Evolutionary conservation across 2,888 invertebrate genomes (phyloP).

Genomic region (Drosophila gaucha): DNA sequence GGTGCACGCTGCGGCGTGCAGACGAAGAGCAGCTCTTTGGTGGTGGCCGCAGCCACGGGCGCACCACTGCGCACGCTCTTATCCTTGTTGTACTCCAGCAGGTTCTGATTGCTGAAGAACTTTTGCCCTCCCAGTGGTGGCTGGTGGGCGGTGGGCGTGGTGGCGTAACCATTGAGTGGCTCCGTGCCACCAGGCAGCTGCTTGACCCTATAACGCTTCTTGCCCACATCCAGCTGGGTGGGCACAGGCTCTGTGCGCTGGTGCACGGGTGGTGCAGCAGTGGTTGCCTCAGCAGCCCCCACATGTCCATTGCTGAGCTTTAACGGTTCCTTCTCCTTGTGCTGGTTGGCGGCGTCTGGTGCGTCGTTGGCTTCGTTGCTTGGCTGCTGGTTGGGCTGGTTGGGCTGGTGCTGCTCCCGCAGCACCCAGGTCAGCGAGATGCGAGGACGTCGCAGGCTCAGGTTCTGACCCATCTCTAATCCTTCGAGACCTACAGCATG

Average conservation of each 20-base stretch:
- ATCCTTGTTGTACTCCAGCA: constrained; percentile 81
- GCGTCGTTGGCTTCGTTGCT: background rate
- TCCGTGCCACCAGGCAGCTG: constrained; percentile 64
- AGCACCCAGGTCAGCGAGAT: constrained; percentile 91
- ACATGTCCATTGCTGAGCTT: constrained; percentile 15
- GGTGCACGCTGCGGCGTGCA: constrained; percentile 83
- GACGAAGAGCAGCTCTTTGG: constrained; percentile 83
- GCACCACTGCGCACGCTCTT: constrained; percentile 41
- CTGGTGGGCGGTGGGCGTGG: constrained; percentile 81
- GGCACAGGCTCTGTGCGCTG: constrained; percentile 60
- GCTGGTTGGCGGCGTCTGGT: constrained; percentile 38
- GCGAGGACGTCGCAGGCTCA: constrained; percentile 87
- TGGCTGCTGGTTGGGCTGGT: background rate
- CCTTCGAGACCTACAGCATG: constrained; percentile 66
- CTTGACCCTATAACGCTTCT: constrained; percentile 77
- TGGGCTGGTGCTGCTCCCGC: constrained; percentile 87
- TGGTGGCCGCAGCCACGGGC: constrained; percentile 69
- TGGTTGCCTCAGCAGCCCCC: background rate
- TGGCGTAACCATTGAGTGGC: constrained; percentile 81
- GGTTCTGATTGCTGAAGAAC: constrained; percentile 83
- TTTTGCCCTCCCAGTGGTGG: constrained; percentile 81
- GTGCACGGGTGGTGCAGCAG: constrained; percentile 7
- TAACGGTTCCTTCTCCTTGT: constrained; percentile 28
- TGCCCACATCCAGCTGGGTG: constrained; percentile 68
- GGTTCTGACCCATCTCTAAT: constrained; percentile 86